Evolutionary conservation across 2,113 vertebrate genomes (phyloP).

Genomic region (Ciconia stormi): DNA sequence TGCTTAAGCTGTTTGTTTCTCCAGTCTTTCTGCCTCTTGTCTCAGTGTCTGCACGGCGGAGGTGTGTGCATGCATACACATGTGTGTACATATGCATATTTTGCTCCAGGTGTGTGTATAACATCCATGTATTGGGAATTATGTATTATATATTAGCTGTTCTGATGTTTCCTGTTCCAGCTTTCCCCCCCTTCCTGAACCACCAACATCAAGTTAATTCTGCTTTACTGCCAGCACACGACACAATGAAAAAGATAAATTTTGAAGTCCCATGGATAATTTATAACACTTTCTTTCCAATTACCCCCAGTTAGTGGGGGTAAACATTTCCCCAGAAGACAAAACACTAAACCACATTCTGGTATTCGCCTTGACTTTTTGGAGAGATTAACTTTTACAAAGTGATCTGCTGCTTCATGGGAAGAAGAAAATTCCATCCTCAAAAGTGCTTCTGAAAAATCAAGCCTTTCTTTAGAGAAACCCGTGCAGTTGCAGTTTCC

Average conservation of each 20-base stretch:
- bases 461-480: not conserved
- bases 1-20: not conserved
- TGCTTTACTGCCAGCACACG: not conserved
- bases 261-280: not conserved
- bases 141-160: not conserved
- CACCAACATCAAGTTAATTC: not conserved
- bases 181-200: not conserved
- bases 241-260: not conserved
- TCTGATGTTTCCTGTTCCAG: not conserved
- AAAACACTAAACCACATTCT: not conserved
- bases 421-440: not conserved
- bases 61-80: not conserved
- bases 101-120: not conserved
- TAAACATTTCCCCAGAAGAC: not conserved
- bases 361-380: not conserved
- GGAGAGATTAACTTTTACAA: not conserved
- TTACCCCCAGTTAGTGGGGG: not conserved
- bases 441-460: not conserved
- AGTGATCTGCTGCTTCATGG: not conserved
- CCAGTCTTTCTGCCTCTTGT: not conserved
- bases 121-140: not conserved
- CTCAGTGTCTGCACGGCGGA: rapidly evolving
- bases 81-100: rapidly evolving
- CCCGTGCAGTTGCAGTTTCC: not conserved
- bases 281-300: not conserved